Evolutionary conservation across 2,888 invertebrate species (phyloP).

Genomic region (Pristionchus mayeri): DNA sequence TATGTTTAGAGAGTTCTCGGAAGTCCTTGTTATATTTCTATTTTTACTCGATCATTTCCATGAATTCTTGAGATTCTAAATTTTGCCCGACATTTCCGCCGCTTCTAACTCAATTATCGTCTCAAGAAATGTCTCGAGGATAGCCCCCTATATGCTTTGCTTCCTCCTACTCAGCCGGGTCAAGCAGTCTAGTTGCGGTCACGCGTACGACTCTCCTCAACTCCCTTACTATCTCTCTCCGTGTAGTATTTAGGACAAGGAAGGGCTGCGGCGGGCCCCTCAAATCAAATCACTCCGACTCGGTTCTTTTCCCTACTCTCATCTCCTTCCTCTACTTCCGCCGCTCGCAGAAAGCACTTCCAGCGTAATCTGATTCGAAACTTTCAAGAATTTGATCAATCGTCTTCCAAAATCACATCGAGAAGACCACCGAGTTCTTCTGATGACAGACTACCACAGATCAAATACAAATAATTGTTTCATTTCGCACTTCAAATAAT

Average conservation of each 20-base stretch:
- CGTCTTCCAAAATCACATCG: too few species aligned
- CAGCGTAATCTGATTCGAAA: constrained; percentile 6
- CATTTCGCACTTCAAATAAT: too few species aligned
- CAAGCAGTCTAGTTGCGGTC: not conserved
- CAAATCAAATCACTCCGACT: constrained; percentile 7
- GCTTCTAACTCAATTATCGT: not conserved
- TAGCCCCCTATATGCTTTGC: not conserved
- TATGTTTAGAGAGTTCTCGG: too few species aligned
- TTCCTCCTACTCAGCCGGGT: not conserved
- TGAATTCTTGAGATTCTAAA: too few species aligned
- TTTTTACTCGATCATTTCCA: too few species aligned
- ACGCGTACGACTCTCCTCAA: not conserved
- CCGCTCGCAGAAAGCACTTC: not conserved
- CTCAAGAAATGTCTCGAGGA: not conserved
- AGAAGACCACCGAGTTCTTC: too few species aligned
- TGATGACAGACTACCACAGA: too few species aligned
- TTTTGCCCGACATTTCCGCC: not conserved
- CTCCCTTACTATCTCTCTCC: not conserved
- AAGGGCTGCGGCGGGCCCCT: not conserved
- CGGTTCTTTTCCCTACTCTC: not conserved
- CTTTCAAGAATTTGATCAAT: too few species aligned
- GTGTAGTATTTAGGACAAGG: constrained; percentile 9
- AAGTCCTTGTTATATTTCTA: too few species aligned
- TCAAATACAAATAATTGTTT: too few species aligned
- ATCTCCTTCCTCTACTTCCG: constrained; percentile 10